Conservation (phyloP, 2,113 vertebrate species). For the Emydura subglobosa region DNA sequence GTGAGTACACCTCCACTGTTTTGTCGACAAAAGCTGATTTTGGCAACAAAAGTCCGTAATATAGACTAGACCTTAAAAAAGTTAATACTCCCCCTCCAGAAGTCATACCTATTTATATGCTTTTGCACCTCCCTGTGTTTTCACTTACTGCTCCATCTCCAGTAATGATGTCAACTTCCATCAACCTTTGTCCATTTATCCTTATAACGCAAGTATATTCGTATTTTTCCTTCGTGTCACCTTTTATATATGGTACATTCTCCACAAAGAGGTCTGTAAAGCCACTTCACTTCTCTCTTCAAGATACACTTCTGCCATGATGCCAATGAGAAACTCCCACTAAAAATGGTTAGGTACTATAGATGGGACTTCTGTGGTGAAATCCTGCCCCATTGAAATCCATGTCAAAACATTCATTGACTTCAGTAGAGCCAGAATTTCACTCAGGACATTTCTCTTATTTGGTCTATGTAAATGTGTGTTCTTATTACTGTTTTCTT, state of each 20-base stretch:
- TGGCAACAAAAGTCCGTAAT: too few relatives aligned
- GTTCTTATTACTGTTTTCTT: slow-evolving; percentile 17
- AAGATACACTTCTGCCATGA: neutral
- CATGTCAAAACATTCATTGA: slow-evolving; percentile 6
- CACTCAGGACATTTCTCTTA: neutral
- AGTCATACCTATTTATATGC: neutral
- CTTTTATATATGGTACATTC: neutral
- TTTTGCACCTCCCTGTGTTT: neutral
- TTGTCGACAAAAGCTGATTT: too few relatives aligned
- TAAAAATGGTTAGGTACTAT: neutral
- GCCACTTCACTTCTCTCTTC: neutral
- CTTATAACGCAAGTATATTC: neutral
- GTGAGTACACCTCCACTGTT: too few relatives aligned
- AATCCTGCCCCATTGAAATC: slow-evolving; percentile 36
- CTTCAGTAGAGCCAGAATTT: slow-evolving; percentile 36
- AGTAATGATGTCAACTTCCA: neutral
- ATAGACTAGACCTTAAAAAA: neutral
- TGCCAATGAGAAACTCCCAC: neutral
- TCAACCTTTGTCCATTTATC: neutral
- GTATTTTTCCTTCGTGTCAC: neutral
- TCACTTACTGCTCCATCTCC: neutral
- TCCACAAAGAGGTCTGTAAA: neutral
- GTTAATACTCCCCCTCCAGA: neutral
- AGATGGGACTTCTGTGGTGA: neutral
- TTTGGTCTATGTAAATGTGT: neutral